These are phyloP conservation scores for Dinomys branickii DNA, from an alignment of 2,113 vertebrate species.

Conservation along the genomic window DNA sequence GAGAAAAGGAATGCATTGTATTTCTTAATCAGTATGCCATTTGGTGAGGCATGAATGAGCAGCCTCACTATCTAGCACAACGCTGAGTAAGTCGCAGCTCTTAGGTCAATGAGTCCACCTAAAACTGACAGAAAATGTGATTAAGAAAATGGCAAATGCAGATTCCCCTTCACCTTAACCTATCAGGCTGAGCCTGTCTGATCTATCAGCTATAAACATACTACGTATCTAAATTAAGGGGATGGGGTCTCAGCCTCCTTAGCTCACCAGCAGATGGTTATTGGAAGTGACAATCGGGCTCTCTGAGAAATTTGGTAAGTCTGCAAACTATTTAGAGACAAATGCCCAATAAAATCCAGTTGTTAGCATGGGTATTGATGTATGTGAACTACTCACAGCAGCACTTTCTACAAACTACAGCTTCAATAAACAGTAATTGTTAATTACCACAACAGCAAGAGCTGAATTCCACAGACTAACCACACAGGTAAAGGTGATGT, in stretches of 20 bases:
- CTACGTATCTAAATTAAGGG: neutral
- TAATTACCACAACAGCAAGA: neutral
- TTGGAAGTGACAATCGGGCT: neutral
- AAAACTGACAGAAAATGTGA: conserved; percentile 35
- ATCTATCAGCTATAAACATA: neutral
- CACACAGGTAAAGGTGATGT: neutral
- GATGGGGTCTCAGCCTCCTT: neutral
- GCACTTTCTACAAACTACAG: neutral
- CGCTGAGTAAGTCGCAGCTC: neutral
- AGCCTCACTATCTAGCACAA: neutral
- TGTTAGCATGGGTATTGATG: neutral
- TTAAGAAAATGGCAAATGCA: neutral
- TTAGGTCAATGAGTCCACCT: neutral
- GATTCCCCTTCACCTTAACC: neutral
- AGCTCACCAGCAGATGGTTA: neutral
- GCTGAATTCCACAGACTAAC: neutral
- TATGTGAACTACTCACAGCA: neutral
- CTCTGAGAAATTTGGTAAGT: conserved; percentile 32
- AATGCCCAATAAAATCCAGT: neutral
- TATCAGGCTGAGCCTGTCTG: neutral
- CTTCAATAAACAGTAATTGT: neutral
- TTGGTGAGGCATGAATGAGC: neutral
- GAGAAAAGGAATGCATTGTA: neutral
- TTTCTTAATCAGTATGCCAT: neutral
- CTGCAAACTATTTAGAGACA: neutral